These are phyloP conservation scores for Lepidonotus clava DNA, from an alignment of 2,888 invertebrate species.

Conservation along the genomic window DNA sequence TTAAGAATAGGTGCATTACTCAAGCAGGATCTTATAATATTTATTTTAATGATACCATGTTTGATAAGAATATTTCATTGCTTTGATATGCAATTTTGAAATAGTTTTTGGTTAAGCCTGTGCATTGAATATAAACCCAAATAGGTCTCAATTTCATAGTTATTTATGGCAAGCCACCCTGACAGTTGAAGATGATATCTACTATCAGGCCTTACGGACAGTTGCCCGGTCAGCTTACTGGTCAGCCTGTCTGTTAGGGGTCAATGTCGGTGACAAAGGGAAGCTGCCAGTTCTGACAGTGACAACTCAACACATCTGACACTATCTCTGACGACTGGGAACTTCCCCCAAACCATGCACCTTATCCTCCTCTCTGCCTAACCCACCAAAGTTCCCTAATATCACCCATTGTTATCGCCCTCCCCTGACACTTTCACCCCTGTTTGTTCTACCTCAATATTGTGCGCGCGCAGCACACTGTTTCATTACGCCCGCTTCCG, in stretches of 20 bases:
- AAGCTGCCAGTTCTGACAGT: background rate
- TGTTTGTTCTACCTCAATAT: slow-evolving; percentile 29
- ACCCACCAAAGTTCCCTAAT: background rate
- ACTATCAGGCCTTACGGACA: background rate
- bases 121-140: no score
- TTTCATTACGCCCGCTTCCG: slow-evolving; percentile 35
- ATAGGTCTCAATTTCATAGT: no score
- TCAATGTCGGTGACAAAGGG: background rate
- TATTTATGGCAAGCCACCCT: no score
- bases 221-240: background rate
- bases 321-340: background rate
- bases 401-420: slow-evolving; percentile 31
- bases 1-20: no score
- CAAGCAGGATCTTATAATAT: no score
- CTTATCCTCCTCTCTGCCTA: background rate
- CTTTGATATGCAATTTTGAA: no score
- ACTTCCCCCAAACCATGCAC: background rate
- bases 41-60: no score
- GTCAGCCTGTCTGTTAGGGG: background rate
- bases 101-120: no score
- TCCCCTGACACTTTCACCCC: slow-evolving; percentile 1
- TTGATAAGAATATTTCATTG: no score
- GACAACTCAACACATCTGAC: background rate
- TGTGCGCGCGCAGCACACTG: slow-evolving; percentile 19
- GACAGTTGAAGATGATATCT: slow-evolving; percentile 13